A percentile compares a stretch with the other conserved stretches of the same genome.
phyloP scores from a whole-genome alignment of 2,888 invertebrate genomes.

The Eupeodes latifasciatus region DNA sequence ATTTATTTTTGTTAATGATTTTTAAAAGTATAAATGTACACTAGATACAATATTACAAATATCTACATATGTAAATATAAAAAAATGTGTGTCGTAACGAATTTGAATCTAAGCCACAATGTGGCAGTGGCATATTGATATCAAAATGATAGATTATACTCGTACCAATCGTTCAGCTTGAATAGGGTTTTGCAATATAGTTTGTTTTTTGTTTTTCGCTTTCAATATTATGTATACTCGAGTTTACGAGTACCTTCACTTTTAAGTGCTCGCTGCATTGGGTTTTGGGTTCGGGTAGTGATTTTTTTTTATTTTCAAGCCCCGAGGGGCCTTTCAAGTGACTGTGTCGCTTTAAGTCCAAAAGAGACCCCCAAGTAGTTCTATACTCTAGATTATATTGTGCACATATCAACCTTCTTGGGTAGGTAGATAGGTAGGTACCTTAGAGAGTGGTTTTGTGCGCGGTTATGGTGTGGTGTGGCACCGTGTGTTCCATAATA shows the following conservation, averaged over 20 bases:
- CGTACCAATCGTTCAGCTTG: conserved; percentile 55
- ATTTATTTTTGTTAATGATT: neutral
- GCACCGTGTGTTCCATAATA: conserved; percentile 27
- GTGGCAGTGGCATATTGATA: conserved; percentile 55
- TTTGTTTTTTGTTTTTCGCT: conserved; percentile 6
- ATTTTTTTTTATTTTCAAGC: conserved; percentile 21
- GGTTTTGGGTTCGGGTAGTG: conserved; percentile 4
- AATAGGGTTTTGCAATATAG: conserved; percentile 61
- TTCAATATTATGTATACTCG: neutral
- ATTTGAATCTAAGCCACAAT: conserved; percentile 41
- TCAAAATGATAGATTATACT: conserved; percentile 36
- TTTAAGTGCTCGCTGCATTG: conserved; percentile 37
- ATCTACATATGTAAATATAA: neutral
- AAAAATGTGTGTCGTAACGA: conserved; percentile 30
- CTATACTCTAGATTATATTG: conserved; percentile 53
- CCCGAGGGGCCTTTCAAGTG: conserved; percentile 49
- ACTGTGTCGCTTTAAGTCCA: conserved; percentile 16
- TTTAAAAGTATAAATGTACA: neutral
- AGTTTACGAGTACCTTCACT: conserved; percentile 64
- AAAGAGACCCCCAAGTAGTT: conserved; percentile 55
- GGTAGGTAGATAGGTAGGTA: conserved; percentile 37
- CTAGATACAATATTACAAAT: neutral
- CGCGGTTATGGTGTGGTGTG: conserved; percentile 29
- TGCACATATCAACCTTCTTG: conserved; percentile 60
- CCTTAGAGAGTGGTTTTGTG: conserved; percentile 48